Conservation (phyloP, 2,797 vertebrate genomes). For the Enteromius argenteus region DNA sequence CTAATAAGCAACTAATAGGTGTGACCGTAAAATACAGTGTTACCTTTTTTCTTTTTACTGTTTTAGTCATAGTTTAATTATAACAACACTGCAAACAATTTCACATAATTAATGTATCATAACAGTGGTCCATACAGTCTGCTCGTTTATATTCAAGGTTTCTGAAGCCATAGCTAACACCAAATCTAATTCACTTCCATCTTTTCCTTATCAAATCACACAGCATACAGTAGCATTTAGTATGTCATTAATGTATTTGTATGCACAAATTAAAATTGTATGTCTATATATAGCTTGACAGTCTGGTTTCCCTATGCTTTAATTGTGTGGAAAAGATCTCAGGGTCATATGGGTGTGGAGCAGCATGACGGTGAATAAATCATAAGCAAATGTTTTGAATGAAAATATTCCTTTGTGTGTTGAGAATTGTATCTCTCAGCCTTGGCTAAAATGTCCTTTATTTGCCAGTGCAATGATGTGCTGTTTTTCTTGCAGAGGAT, state of each 20-base stretch:
- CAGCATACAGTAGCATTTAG: not conserved
- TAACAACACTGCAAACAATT: not conserved
- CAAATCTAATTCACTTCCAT: not conserved
- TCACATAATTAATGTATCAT: not conserved
- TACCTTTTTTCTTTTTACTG: not conserved
- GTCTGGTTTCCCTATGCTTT: not conserved
- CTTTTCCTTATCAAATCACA: not conserved
- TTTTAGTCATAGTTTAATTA: not conserved
- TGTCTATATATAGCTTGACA: not conserved
- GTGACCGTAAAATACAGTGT: no score
- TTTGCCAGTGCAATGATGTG: not conserved
- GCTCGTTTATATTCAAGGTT: not conserved
- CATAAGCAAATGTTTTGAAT: not conserved
- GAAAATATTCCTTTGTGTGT: not conserved
- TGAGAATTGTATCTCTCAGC: not conserved
- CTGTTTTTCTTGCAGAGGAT: constrained; percentile 82
- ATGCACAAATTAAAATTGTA: not conserved
- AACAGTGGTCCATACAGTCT: not conserved
- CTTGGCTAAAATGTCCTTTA: not conserved
- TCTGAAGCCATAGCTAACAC: not conserved
- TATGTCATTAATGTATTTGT: not conserved
- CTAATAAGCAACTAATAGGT: no score
- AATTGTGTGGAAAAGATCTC: not conserved
- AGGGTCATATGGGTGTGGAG: not conserved
- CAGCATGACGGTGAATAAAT: not conserved